Evolutionary conservation across 2,888 invertebrate species (phyloP).

Genomic region (Agrotis puta): DNA sequence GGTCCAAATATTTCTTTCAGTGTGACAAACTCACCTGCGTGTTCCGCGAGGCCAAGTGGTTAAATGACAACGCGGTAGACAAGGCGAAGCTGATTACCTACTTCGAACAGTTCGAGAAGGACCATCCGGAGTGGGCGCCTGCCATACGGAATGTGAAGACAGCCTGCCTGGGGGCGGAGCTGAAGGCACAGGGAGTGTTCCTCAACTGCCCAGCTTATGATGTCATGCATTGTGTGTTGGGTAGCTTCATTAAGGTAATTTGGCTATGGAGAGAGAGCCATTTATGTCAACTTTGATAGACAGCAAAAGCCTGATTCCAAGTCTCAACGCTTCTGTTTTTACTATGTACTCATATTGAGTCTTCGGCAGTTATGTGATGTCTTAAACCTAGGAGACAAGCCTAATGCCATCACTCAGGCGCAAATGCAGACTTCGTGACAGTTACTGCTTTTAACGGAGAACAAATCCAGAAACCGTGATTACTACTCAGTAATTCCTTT

Average conservation of each 20-base stretch:
- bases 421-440: no score
- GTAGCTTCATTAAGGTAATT: conserved; percentile 78
- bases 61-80: conserved; percentile 70
- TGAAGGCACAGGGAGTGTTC: conserved; percentile 76
- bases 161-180: conserved; percentile 69
- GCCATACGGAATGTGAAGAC: conserved; percentile 74
- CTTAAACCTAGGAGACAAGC: no score
- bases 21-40: conserved; percentile 78
- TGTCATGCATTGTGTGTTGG: conserved; percentile 73
- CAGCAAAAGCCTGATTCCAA: not conserved
- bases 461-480: no score
- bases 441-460: no score
- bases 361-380: no score
- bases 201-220: conserved; percentile 82
- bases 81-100: conserved; percentile 69
- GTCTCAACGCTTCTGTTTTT: no score
- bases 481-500: no score
- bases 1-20: conserved; percentile 66
- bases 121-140: conserved; percentile 75
- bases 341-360: no score
- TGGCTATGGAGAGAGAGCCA: not conserved
- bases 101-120: conserved; percentile 73
- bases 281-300: not conserved
- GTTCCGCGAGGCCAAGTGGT: conserved; percentile 77
- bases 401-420: no score